Base-by-base conservation (phyloP, 2,113 vertebrate genomes). In the Grammomys surdaster region DNA sequence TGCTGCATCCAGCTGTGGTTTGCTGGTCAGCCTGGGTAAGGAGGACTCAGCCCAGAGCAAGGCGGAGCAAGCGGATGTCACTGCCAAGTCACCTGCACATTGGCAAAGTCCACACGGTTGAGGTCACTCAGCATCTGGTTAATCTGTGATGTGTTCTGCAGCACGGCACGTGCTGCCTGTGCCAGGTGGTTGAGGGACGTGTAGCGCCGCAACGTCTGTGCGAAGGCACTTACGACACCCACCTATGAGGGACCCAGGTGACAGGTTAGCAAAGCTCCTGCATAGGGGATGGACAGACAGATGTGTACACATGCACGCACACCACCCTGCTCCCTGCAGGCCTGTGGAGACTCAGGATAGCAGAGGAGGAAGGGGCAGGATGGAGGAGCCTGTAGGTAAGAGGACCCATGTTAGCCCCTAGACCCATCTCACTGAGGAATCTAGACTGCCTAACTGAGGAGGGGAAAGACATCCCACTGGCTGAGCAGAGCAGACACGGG, bases 111-210 rank as follows among this genome's bases (percentile, higher is more conserved):
- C 13, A 99, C 99, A 0, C 99, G 98, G 98, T 99, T 99, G 98
- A 99, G 99, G 98, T 99, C 99, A 0, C 99, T 99, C 93, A 99
- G 99, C 99, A 99, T 99, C 99, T 99, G 99, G 99, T 99, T 99
- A 97, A 99, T 99, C 98, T 99, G 99, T 4, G 99, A 99, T 0
- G 99, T 99, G 98, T 99, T 99, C 98, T 99, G 99, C 19, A 99
- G 99, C 95, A 99, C 99, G 0, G 99, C 99, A 0, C 99, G 99
- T 0, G 99, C 99, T 0, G 99, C 99, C 98, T 99, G 99, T 0
- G 99, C 99, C 98, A 99, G 98, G 97, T 99, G 99, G 98, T 99
- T 99, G 16, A 99, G 98, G 36, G 99, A 99, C 0, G 99, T 99
- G 98, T 99, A 99, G 22, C 99, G 98, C 75, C 99, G 98, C 91